phyloP scores from a whole-genome alignment of 2,888 invertebrate genomes.

The Acanthosepion lycidas region DNA sequence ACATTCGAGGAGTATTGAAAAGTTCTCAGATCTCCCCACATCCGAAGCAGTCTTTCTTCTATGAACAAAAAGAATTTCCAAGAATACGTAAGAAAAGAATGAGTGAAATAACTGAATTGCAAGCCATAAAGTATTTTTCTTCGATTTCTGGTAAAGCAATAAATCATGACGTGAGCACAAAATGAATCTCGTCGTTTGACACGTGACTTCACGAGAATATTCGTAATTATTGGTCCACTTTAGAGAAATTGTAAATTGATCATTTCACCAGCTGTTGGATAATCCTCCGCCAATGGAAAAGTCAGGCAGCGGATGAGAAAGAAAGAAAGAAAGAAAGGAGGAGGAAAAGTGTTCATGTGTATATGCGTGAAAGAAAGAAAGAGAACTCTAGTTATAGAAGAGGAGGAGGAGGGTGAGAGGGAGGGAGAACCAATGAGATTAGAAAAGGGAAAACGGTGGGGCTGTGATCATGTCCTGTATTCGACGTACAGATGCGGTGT shows the following conservation, averaged over 20 bases:
- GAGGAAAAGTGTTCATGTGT: neutral
- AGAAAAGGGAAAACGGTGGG: neutral
- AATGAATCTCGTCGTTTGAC: neutral
- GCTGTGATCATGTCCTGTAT: no score
- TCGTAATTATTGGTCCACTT: conserved; percentile 2
- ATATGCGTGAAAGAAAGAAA: neutral
- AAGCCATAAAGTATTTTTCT: neutral
- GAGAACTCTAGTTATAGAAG: no score
- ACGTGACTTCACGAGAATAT: neutral
- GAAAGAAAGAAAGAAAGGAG: neutral
- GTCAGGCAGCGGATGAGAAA: neutral
- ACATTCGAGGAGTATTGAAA: no score
- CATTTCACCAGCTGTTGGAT: neutral
- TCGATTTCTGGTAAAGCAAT: conserved; percentile 17
- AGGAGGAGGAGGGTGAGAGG: neutral
- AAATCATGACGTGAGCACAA: neutral
- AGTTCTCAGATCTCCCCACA: no score
- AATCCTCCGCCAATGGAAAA: neutral
- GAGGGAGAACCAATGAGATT: neutral
- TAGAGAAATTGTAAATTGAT: neutral
- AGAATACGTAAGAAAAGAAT: no score
- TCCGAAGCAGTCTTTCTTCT: no score
- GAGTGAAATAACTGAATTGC: no score
- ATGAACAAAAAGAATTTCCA: no score
- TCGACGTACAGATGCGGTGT: neutral